Conservation (phyloP, 2,888 invertebrate species). For the Chrysopilus asiliformis region DNA sequence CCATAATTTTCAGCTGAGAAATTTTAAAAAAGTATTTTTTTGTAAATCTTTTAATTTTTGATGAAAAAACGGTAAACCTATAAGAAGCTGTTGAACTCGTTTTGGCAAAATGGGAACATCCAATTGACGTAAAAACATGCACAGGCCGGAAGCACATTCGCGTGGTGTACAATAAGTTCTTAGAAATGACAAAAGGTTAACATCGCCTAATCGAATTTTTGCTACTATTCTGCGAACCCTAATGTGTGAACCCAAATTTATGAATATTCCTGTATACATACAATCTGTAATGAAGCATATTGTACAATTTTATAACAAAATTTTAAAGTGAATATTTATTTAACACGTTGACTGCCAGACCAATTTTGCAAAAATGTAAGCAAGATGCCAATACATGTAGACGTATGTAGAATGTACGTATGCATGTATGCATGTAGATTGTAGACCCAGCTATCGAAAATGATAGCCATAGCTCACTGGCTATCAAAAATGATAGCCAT, state of each 20-base stretch:
- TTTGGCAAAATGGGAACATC: slow-evolving; percentile 12
- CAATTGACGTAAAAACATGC: slow-evolving; percentile 9
- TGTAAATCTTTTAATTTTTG: no score
- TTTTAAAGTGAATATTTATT: no score
- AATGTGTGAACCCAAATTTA: slow-evolving; percentile 11
- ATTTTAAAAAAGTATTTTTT: neutral
- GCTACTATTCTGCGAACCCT: slow-evolving; percentile 10
- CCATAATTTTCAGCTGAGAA: slow-evolving; percentile 12
- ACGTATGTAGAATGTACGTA: no score
- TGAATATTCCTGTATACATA: slow-evolving; percentile 11
- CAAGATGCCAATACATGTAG: no score
- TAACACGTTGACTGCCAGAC: no score
- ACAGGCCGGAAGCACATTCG: slow-evolving; percentile 14
- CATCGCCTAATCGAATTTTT: slow-evolving; percentile 13
- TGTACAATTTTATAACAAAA: neutral
- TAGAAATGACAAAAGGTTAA: slow-evolving; percentile 9
- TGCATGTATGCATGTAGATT: no score
- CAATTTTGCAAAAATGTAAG: no score
- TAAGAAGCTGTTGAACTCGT: slow-evolving; percentile 11
- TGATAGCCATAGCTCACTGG: no score
- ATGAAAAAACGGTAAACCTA: slow-evolving; percentile 4
- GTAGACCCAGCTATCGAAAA: no score
- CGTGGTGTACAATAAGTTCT: slow-evolving; percentile 9
- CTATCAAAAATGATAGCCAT: no score
- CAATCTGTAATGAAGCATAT: slow-evolving; percentile 7